Conservation (phyloP, 2,113 vertebrate species). For the Carollia perspicillata region DNA sequence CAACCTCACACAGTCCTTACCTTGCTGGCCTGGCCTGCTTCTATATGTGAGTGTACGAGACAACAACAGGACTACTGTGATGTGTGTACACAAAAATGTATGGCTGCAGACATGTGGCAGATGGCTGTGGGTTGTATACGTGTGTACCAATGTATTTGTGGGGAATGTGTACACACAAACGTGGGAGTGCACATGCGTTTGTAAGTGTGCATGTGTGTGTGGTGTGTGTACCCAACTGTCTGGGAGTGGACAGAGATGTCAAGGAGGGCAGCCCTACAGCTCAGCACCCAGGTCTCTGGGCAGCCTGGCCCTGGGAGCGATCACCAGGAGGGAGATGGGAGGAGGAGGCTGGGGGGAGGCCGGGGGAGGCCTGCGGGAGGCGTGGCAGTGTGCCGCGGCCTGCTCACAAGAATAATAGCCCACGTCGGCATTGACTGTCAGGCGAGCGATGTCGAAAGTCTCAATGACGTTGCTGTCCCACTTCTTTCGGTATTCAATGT, state of each 20-base stretch:
- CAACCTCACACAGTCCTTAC: neutral
- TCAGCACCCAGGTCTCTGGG: neutral
- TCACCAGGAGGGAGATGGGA: neutral
- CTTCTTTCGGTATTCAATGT: slow-evolving; percentile 92
- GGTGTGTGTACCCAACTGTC: neutral
- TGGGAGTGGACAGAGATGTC: neutral
- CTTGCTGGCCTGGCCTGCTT: slow-evolving; percentile 14
- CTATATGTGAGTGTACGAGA: neutral
- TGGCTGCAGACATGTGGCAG: neutral
- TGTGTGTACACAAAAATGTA: neutral
- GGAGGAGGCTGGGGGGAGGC: neutral
- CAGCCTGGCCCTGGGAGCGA: neutral
- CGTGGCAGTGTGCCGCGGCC: neutral
- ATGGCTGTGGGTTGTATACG: neutral
- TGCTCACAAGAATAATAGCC: slow-evolving; percentile 89
- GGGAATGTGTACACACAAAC: neutral
- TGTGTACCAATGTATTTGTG: neutral
- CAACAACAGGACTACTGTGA: neutral
- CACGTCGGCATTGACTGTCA: slow-evolving; percentile 94
- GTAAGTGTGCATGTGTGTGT: neutral
- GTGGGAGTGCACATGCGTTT: neutral
- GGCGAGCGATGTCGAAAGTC: slow-evolving; percentile 95
- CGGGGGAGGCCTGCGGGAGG: neutral
- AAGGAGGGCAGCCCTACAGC: neutral
- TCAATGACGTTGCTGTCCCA: slow-evolving; percentile 97